Base-by-base conservation (phyloP, 2,113 vertebrate species). In the Otocyon megalotis region DNA sequence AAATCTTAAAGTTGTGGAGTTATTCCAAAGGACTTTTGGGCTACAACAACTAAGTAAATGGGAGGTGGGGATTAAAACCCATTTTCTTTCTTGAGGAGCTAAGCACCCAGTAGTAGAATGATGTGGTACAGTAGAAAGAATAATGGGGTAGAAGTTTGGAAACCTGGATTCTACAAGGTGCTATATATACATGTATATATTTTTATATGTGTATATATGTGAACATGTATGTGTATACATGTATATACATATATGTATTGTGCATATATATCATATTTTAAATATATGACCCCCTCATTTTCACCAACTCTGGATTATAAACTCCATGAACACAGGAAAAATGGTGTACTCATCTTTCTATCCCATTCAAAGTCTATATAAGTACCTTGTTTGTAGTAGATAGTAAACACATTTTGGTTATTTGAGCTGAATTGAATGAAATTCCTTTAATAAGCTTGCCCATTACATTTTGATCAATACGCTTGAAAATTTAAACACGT, bases 351-450 rank as follows among this genome's bases (percentile, higher is more conserved):
- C 77, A 74, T 35, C 50, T 80, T 83, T 82, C 67, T 77, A 7
- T 6, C 30, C 24, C 50, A 28, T 28, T 43, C 35, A 88, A 79
- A 37, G 56, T 83, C 50, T 79, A 71, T 4, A 35, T 11, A 67
- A 67, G 32, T 91, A 65, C 28, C 22, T 72, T 88, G 19, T 6
- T 6, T n/a, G 0, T 20, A 60, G 63, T n/a, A 56, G 11, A 50
- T 30, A 63, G 2, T 37, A 85, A 86, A 92, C 50, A 92, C 69
- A 56, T 71, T 54, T 62, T 86, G 16, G 67, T 79, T 85, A 80
- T 54, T 84, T 88, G 35, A 95, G 50, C 17, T 91, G 24, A 96
- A 85, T 35, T 76, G 58, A 90, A 94, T 63, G 77, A 89, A 90
- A 93, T 81, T 53, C 8, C 22, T 95, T 82, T 89, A 69, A 76